phyloP scores from a whole-genome alignment of 2,113 vertebrate genomes.

The Nothobranchius kuhntae region DNA sequence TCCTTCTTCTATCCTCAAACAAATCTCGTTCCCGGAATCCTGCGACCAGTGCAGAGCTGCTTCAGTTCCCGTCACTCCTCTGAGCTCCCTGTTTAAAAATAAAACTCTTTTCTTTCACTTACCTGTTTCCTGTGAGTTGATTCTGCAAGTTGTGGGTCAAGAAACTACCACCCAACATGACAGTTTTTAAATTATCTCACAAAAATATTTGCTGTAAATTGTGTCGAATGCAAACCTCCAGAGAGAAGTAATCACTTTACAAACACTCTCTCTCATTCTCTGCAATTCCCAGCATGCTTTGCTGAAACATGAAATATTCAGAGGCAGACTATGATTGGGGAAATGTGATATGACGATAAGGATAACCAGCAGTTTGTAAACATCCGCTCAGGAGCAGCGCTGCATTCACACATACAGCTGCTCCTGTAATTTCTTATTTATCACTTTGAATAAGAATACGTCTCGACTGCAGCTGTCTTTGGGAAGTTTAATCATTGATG shows the following conservation, averaged over 20 bases:
- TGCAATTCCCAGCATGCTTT: constrained; percentile 37
- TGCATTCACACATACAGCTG: constrained; percentile 27
- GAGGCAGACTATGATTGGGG: constrained; percentile 34
- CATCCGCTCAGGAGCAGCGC: constrained; percentile 47
- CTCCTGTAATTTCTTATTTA: constrained; percentile 61
- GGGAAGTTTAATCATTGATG: constrained; percentile 77
- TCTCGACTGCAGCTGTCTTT: constrained; percentile 56
- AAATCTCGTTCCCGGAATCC: no score
- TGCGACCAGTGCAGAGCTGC: no score
- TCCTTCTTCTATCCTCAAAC: no score
- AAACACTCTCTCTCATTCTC: background rate
- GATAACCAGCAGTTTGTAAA: constrained; percentile 73
- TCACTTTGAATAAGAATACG: constrained; percentile 65
- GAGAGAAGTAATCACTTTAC: constrained; percentile 19
- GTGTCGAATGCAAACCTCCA: background rate
- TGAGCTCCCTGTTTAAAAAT: no score
- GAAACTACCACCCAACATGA: no score
- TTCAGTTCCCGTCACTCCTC: no score
- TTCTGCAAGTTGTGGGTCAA: no score
- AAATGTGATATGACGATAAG: constrained; percentile 60
- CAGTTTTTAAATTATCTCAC: constrained; percentile 29
- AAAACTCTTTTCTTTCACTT: no score
- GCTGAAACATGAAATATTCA: constrained; percentile 68
- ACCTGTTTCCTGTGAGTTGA: no score
- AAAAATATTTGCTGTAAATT: constrained; percentile 23